phyloP scores from a whole-genome alignment of 1,140 invertebrate species.

The Aporrectodea caliginosa region DNA sequence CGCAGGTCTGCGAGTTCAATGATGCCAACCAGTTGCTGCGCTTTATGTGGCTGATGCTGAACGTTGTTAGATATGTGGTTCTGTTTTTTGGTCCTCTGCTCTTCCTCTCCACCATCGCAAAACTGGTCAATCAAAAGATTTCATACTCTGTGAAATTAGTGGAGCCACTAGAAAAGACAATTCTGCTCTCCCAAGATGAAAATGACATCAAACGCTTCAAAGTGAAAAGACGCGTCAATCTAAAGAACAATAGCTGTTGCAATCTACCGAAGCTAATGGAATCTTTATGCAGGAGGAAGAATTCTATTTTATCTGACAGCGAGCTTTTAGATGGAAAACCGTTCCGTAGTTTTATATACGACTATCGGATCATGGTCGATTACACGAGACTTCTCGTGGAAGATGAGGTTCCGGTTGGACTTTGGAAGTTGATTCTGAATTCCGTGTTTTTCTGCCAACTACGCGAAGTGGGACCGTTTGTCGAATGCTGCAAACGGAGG shows the following conservation, averaged over 20 bases:
- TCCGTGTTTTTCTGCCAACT: conserved; percentile 27
- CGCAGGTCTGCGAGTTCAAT: conserved; percentile 13
- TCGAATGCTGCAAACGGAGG: conserved; percentile 24
- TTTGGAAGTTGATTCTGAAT: conserved; percentile 13
- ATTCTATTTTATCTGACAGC: neutral
- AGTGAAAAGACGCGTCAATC: conserved; percentile 23
- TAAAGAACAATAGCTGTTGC: neutral
- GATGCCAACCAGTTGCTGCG: conserved; percentile 47
- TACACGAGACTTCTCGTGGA: conserved; percentile 32
- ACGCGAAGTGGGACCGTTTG: conserved; percentile 24
- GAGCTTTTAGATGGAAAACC: conserved; percentile 10
- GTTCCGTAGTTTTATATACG: neutral
- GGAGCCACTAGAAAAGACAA: conserved; percentile 22
- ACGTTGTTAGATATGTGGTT: conserved; percentile 43
- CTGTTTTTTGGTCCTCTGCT: conserved; percentile 48
- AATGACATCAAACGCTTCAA: conserved; percentile 9
- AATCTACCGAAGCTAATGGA: conserved; percentile 26
- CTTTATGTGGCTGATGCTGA: conserved; percentile 46
- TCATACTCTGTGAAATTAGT: conserved; percentile 32
- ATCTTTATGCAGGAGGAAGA: neutral
- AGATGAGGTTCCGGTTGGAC: conserved; percentile 29
- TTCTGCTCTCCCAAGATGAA: conserved; percentile 7
- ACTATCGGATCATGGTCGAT: conserved; percentile 29
- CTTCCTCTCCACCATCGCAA: conserved; percentile 43
- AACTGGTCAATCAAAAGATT: conserved; percentile 12